Base-by-base conservation (phyloP, 2,113 vertebrate species). In the Recurvirostra avosetta region DNA sequence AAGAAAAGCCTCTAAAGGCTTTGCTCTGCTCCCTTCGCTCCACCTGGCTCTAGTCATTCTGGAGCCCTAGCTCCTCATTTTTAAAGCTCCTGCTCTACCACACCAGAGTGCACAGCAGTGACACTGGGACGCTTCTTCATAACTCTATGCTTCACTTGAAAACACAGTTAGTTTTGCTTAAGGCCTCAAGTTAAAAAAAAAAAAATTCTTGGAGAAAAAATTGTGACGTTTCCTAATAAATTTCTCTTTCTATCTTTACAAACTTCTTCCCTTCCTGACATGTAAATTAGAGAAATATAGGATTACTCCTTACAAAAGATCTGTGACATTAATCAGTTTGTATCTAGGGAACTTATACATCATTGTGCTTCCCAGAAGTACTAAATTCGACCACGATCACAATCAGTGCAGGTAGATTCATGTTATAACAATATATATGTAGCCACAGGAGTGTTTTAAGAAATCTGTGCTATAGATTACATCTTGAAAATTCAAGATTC, bases 181-280 rank as follows among this genome's bases (percentile, higher is more conserved):
- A 70, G 17, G 17, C 8, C 36, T n/a, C 0, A 0, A 59, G 15
- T 47, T 8, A 65, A 27, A 13, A 56, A 17, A 62, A 40, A 34
- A 83, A 34, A 41, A 20, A 1, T 0, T 49, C 2, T 7, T 26
- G 6, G 7, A 4, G 5, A 2, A 12, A n/a, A 36, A 38, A 16
- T 2, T 2, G 1, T 43, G 30, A 50, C 1, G 77, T 21, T 77
- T 50, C 50, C 14, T 53, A 22, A 59, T 21, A 30, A 8, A 41
- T 49, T 75, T 61, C 3, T 43, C 47, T 47, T 62, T 27, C 8
- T 21, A 2, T 30, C 8, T 68, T 65, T 65, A 66, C 6, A 61
- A 72, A 55, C 6, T 22, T 47, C 61, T 85, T 68, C 22, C 4
- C 18, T 56, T 90, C 11, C 45, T n/a, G 45, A 38, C 26, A 40